Percentiles rank a stretch among this genome's conserved stretches.
These are phyloP conservation scores for Phalera bucephala DNA, from an alignment of 2,888 invertebrate species.

Conservation along the genomic window DNA sequence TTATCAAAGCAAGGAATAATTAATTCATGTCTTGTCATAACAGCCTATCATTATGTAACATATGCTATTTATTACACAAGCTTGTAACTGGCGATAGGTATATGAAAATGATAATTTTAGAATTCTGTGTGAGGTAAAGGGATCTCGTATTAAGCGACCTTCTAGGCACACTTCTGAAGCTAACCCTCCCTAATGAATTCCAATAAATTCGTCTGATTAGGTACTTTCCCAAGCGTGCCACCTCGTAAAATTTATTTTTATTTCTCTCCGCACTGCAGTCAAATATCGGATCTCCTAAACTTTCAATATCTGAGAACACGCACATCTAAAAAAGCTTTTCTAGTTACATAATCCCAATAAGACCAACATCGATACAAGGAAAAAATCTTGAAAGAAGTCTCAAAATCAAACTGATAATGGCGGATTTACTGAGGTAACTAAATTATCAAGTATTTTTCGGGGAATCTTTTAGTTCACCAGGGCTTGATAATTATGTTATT, in stretches of 20 bases:
- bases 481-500: slow-evolving; percentile 3
- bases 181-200: slow-evolving; percentile 25
- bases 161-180: slow-evolving; percentile 5
- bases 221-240: slow-evolving; percentile 29
- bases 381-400: too few species aligned
- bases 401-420: slow-evolving; percentile 1
- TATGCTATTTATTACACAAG: background rate
- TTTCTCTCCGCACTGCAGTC: slow-evolving; percentile 6
- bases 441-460: slow-evolving; percentile 1
- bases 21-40: background rate
- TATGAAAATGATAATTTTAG: background rate
- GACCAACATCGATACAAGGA: slow-evolving; percentile 1
- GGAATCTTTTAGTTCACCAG: background rate
- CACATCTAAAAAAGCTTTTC: background rate
- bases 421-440: slow-evolving; percentile 3
- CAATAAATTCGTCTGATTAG: slow-evolving; percentile 37
- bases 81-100: background rate
- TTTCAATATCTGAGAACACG: background rate
- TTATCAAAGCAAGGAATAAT: background rate
- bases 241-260: slow-evolving; percentile 21
- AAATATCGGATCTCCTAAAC: background rate
- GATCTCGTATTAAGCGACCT: slow-evolving; percentile 4
- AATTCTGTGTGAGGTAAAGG: background rate
- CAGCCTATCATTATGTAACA: background rate
- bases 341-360: background rate